A percentile compares a stretch with the other conserved stretches of the same genome.
These are phyloP conservation scores for Drosophila helvetica DNA, from an alignment of 2,888 invertebrate species.

Conservation along the genomic window DNA sequence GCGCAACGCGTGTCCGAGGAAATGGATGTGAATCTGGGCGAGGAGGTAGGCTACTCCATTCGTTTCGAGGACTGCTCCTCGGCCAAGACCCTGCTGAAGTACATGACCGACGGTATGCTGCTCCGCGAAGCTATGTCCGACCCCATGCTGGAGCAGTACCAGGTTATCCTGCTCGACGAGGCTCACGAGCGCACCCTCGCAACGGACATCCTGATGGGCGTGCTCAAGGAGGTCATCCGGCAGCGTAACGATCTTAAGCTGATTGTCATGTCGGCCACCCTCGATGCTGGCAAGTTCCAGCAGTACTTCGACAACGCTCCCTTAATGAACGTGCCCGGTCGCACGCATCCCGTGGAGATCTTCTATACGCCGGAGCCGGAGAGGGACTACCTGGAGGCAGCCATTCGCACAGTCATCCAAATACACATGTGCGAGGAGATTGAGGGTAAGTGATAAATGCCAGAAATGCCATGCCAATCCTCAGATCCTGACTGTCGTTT, in stretches of 20 bases:
- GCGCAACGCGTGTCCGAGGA: constrained; percentile 99
- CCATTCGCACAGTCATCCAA: constrained; percentile 96
- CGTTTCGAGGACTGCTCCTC: constrained; percentile 99
- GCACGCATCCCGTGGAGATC: constrained; percentile 98
- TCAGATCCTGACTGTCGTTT: background rate
- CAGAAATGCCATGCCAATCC: background rate
- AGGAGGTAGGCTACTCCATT: constrained; percentile 98
- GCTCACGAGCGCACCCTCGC: constrained; percentile 99
- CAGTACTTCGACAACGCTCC: constrained; percentile 99
- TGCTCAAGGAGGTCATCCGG: constrained; percentile 95
- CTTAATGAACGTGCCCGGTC: constrained; percentile 98
- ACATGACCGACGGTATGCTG: constrained; percentile 99
- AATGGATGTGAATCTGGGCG: constrained; percentile 97
- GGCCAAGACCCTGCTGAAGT: constrained; percentile 96
- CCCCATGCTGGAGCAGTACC: constrained; percentile 97
- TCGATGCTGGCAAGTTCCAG: constrained; percentile 99
- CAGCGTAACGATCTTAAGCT: constrained; percentile 97
- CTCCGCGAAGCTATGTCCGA: constrained; percentile 99
- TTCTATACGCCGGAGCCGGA: constrained; percentile 99
- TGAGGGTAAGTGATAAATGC: constrained; percentile 82
- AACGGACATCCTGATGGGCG: constrained; percentile 99
- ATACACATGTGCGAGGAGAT: constrained; percentile 98
- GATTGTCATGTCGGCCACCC: constrained; percentile 99
- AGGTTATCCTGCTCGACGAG: constrained; percentile 95
- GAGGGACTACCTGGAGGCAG: constrained; percentile 98